Base-by-base conservation (phyloP, 2,113 vertebrate genomes). In the Microcebus griseorufus region DNA sequence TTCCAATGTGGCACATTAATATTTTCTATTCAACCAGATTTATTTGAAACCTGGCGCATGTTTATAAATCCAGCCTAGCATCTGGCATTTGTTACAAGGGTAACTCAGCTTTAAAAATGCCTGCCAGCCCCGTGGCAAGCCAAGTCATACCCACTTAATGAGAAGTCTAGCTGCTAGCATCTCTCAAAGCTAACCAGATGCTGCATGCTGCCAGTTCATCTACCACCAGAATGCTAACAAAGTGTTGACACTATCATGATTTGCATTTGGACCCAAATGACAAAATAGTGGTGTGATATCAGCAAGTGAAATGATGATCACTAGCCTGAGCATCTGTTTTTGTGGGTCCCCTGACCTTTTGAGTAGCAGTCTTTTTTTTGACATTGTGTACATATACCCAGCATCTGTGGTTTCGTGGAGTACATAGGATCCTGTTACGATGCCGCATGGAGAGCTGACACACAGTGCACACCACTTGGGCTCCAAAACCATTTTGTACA, bases 41-140 rank as follows among this genome's bases (percentile, higher is more conserved):
- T 78, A 73, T 86, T 60, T 90, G 81, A 94, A 92, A 90, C 73
- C 20, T 93, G 73, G 62, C 1, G 83, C n/a, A 0, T 93, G 97
- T 98, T 98, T 97, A 97, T 91, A 95, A 88, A 94, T 76, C 37
- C 67, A 95, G 69, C 45, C 89, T 94, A 53, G 93, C 93, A 98
- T 97, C 95, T 97, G 98, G 97, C 82, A 93, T 97, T 95, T 93
- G 95, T 98, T 98, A 97, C 0, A 23, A 79, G 88, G 82, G 70
- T 91, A 96, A 85, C 91, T 70, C 75, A 72, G 75, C 45, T 97
- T 96, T 94, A 78, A 95, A 96, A 95, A 93, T 64, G 55, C 93
- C 91, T 97, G 91, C 70, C 91, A 95, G 45, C 32, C 79, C 42
- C 0, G 0, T 70, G 79, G 86, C 93, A 90, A 97, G 79, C 86